phyloP scores from a whole-genome alignment of 37 sponge, comb jelly and placozoan species.

The Chondrilla cf. caribensis region DNA sequence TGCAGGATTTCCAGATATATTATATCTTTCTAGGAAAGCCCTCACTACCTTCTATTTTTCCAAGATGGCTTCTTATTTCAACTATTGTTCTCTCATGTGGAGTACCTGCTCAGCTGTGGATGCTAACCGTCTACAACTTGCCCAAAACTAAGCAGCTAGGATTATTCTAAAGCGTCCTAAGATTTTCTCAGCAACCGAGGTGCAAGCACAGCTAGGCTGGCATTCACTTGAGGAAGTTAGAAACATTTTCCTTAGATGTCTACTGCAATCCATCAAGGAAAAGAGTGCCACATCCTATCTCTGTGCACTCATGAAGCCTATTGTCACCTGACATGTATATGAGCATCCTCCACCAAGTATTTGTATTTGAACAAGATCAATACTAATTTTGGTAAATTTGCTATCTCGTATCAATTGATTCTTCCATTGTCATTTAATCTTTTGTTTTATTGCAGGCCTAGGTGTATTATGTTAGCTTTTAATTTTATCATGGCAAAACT shows the following conservation, averaged over 20 bases:
- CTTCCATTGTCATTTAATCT: neutral
- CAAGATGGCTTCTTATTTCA: conserved; percentile 5
- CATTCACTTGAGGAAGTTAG: conserved; percentile 5
- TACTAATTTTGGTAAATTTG: conserved; percentile 16
- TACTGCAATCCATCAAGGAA: neutral
- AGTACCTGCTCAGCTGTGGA: neutral
- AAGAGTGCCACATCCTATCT: neutral
- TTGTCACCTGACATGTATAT: neutral
- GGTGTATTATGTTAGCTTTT: too few species aligned
- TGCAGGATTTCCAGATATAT: neutral
- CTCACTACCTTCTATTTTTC: neutral
- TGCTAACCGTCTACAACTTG: neutral
- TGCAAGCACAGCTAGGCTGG: conserved; percentile 4
- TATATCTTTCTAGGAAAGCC: neutral
- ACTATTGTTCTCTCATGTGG: conserved; percentile 8
- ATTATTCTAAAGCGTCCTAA: conserved; percentile 1
- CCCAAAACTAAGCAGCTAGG: conserved; percentile 1
- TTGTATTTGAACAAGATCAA: neutral
- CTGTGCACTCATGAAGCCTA: conserved; percentile 3
- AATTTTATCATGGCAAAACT: too few species aligned
- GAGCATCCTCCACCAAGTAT: neutral
- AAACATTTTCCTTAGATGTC: neutral
- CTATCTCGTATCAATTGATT: neutral
- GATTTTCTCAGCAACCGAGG: conserved; percentile 7
- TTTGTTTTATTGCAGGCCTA: neutral